Base-by-base conservation (phyloP, 2,888 invertebrate species). In the Latheticus oryzae region DNA sequence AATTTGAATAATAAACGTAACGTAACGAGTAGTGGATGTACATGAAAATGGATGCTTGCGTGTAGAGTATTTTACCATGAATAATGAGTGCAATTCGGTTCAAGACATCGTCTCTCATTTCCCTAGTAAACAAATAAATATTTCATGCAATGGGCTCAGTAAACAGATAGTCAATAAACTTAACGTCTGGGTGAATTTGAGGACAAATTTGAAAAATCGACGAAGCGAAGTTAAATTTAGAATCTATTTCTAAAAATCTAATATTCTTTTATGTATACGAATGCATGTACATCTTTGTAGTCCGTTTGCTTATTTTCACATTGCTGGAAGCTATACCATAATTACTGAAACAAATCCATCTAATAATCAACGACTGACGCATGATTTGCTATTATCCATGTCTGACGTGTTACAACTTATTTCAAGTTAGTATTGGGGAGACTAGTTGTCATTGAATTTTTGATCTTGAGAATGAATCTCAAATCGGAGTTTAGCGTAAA, bases 81-180 rank as follows among this genome's bases (percentile, higher is more conserved):
- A 51, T 47, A 53, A 58, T 58, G 33, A 40, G 53, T 53, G 53
- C 53, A 58, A 48, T 58, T 58, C 33, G 7, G 42, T 5, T 24
- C 23, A 38, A 19, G 50, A 50, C 50, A 24, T 57, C 28, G 42
- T 37, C 35, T 40, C 33, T 32, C 28, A 47, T 35, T 48, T 55
- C 12, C 43, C 5, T 53, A 23, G 59, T 59, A 54, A 59, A 59
- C 59, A 59, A 59, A 59, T 59, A 54, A 40, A 59, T 59, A 59
- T 58, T 58, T 58, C 58, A 58, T 59, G 28, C 48, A 37, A 45
- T 37, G 26, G 33, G 28, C 37, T 15, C 32, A 23, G 35, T 38
- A 59, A 59, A 59, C 54, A 54, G 23, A 54, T 59, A 54, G 59
- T 59, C 59, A 59, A 59, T 54, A 59, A 59, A 59, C 59, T 43